Base-by-base conservation (phyloP, 53 echinoderm and acorn worm species). In the Henricia sp. region DNA sequence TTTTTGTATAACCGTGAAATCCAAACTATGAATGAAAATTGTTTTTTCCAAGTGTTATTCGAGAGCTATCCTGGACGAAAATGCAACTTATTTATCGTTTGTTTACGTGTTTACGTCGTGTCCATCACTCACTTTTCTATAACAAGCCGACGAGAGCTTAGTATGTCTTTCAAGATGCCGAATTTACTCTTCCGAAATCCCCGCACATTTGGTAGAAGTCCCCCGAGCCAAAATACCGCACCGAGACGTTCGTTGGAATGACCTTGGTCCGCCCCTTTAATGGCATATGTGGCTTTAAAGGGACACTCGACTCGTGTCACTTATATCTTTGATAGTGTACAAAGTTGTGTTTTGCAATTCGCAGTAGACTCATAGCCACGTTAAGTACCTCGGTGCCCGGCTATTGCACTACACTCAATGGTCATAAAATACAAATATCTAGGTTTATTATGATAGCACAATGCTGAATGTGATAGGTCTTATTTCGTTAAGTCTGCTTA, bases 211-310 rank as follows among this genome's bases (percentile, higher is more conserved):
- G 1, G 58, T 29, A 2, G 38, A 38, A 42, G 19, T 59, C 59
- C 60, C 32, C 59, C 53, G 41, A 76, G 76, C 39, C 58, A 58
- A n/a, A 21, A 76, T 76, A 57, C 38, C 76, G 28, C 39, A 40
- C 11, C 41, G 76, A 76, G 76, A 58, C 63, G 64, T 80, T 80
- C 80, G 50, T 44, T 50, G 65, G 0, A 24, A 14, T 32, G 64
- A 80, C 80, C 80, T 80, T 64, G 80, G 63, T 32, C 42, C 19
- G 63, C 64, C 34, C 62, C 77, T 53, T 70, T 70, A 70, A 70
- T 25, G 70, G 20, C 5, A 10, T 21, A 20, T 35, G 17, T 10
- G 5, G 10, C n/a, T 52, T 72, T 72, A 72, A 72, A 72, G 72
- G 72, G n/a, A 46, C 64, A 74, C 20, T 35, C 17, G 9, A 19